Percentiles rank a stretch among this genome's conserved stretches.
Evolutionary conservation across 2,888 invertebrate genomes (phyloP).

Genomic region (Hemicrepidius hirtus): DNA sequence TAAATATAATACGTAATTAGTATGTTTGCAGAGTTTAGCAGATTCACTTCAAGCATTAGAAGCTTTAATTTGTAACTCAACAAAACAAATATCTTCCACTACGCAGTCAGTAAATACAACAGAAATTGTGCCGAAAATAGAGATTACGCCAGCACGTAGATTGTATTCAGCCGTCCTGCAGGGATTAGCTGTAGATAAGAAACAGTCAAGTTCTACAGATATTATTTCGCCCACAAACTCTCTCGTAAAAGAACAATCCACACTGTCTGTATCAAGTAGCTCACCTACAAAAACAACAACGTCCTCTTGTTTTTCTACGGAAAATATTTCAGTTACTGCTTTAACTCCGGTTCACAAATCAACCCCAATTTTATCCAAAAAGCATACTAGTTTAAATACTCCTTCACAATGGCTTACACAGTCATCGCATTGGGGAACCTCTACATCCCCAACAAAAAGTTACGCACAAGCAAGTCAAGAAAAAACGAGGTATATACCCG

Average conservation of each 20-base stretch:
- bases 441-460: constrained; percentile 3
- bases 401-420: constrained; percentile 23
- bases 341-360: constrained; percentile 11
- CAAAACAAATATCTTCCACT: background rate
- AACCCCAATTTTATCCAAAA: constrained; percentile 13
- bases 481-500: background rate
- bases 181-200: constrained; percentile 57
- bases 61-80: background rate
- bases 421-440: constrained; percentile 22
- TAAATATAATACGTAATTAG: background rate
- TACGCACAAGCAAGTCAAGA: constrained; percentile 17
- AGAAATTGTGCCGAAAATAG: constrained; percentile 18
- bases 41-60: constrained; percentile 34
- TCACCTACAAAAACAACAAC: constrained; percentile 1
- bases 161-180: constrained; percentile 70
- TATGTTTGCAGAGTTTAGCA: constrained; percentile 27
- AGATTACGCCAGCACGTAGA: constrained; percentile 56
- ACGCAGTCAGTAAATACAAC: background rate
- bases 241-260: background rate
- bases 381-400: background rate
- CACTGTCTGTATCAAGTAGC: constrained; percentile 5
- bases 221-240: background rate
- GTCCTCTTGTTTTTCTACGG: background rate
- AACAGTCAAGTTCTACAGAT: background rate
- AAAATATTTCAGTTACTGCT: background rate